A percentile compares a stretch with the other conserved stretches of the same genome.
Evolutionary conservation across 1,140 invertebrate genomes (phyloP).

Genomic region (Drosophila rhopaloa): DNA sequence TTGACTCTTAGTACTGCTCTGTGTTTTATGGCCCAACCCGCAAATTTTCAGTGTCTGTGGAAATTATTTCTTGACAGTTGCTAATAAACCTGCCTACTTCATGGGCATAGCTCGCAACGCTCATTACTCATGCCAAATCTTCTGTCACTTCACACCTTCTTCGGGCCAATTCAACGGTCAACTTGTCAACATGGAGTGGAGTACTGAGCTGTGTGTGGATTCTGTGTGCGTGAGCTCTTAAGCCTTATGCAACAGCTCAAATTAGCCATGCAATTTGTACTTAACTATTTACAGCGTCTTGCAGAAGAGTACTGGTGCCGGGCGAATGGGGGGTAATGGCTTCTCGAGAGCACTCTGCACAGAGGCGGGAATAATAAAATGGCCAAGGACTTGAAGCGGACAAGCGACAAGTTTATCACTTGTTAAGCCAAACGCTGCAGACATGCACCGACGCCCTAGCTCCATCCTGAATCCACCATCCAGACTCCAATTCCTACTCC

Average conservation of each 20-base stretch:
- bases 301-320: background rate
- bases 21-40: constrained; percentile 19
- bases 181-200: constrained; percentile 21
- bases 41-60: constrained; percentile 14
- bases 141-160: constrained; percentile 49
- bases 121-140: constrained; percentile 50
- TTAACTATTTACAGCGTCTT: constrained; percentile 68
- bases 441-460: constrained; percentile 40
- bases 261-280: constrained; percentile 81
- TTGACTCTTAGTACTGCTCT: constrained; percentile 20
- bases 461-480: background rate
- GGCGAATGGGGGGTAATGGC: constrained; percentile 22
- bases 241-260: constrained; percentile 71
- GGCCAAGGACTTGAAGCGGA: constrained; percentile 64
- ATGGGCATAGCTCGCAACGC: constrained; percentile 41
- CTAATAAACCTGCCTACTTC: constrained; percentile 53
- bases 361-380: constrained; percentile 69
- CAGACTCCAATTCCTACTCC: constrained; percentile 8
- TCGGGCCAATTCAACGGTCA: constrained; percentile 34
- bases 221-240: constrained; percentile 8
- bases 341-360: constrained; percentile 31
- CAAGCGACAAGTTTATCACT: constrained; percentile 81
- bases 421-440: constrained; percentile 52
- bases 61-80: constrained; percentile 45
- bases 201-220: constrained; percentile 13